Conservation (phyloP, 2,888 invertebrate genomes). For the Agelastica alni region DNA sequence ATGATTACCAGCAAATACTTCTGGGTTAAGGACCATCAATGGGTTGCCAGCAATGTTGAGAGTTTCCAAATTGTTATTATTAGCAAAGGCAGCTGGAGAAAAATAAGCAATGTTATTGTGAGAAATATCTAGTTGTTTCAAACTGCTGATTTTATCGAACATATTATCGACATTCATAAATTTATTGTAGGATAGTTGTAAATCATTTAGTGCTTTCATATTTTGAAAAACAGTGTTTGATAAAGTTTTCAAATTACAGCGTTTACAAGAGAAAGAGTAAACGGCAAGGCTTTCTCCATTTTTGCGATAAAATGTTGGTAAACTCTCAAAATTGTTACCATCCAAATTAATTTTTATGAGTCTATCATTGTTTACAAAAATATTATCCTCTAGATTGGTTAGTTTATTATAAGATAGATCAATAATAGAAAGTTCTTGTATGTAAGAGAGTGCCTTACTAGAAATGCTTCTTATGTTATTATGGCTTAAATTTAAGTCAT, state of each 20-base stretch:
- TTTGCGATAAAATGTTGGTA: constrained; percentile 65
- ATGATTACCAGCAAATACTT: constrained; percentile 67
- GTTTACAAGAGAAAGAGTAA: constrained; percentile 69
- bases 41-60: constrained; percentile 76
- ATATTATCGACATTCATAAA: constrained; percentile 62
- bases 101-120: constrained; percentile 69
- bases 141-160: constrained; percentile 62
- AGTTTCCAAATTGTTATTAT: constrained; percentile 68
- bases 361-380: constrained; percentile 71
- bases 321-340: constrained; percentile 68
- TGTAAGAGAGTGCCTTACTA: constrained; percentile 68
- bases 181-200: constrained; percentile 70
- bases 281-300: constrained; percentile 32
- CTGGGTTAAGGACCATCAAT: constrained; percentile 65
- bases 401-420: constrained; percentile 76
- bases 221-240: constrained; percentile 69
- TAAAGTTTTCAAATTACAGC: constrained; percentile 69
- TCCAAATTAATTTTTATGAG: constrained; percentile 72
- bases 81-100: constrained; percentile 66
- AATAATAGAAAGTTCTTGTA: constrained; percentile 69
- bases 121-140: constrained; percentile 73
- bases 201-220: constrained; percentile 66
- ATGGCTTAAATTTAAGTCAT: constrained; percentile 68
- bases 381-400: constrained; percentile 67
- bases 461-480: constrained; percentile 72